Evolutionary conservation across 2,797 vertebrate genomes (phyloP), one percentile per base, ranked within the genome.

Genomic region (Pampus argenteus): DNA sequence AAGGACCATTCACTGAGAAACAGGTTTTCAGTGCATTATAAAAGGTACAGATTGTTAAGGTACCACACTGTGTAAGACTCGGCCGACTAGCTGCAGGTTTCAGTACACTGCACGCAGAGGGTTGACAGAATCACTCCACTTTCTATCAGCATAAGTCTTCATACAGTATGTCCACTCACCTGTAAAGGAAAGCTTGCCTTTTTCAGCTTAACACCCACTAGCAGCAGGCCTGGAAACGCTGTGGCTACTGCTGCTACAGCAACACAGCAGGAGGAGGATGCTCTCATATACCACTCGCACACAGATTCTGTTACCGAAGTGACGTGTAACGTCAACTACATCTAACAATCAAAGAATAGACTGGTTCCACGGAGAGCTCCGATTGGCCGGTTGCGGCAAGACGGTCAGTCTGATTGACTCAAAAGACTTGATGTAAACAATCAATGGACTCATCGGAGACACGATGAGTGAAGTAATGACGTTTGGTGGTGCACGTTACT

Each of bases 291-390:
- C 40, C 0, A 17, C 50, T 29, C 29, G 20, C 31, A 3, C 71
- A 58, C 54, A 28, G 8, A 56, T 8, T 42, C 40, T 18, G 22
- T 34, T 45, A 51, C 54, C 11, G 63, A 61, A 50, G 47, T 65
- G 31, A 79, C 51, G 22, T 70, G 48, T 67, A 66, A 76, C 54
- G 47, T 49, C 26, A 6, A 56, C 9, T 66, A 66, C n/a, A 71
- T 79, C 74, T 68, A 50, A 58, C 79, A 79, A 81, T 66, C 81
- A 84, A 79, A 87, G 81, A 72, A 80, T 80, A 57, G 38, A 22
- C 40, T 2, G 48, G 17, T 58, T 51, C 25, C 20, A 29, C 6
- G 15, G 9, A 60, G 56, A 26, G 7, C 60, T 77, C 58, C 17
- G 31, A 78, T 75, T 74, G 69, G 82, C 52, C 34, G 26, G 5